Evolutionary conservation across 64 coral and sea anemone species (phyloP), one percentile per base, ranked within the genome.

Genomic region (Montipora efflorescens): DNA sequence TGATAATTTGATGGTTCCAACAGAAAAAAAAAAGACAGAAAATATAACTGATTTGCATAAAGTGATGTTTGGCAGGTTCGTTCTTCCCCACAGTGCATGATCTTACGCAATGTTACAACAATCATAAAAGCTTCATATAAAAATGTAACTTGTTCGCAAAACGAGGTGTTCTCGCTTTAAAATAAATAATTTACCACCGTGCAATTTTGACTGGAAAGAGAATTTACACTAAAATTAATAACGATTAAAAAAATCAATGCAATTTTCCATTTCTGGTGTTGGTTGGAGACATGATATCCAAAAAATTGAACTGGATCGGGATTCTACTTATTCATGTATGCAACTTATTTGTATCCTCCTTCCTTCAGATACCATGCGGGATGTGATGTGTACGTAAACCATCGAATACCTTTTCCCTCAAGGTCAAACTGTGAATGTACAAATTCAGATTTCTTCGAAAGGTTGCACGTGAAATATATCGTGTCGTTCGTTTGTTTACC

Each of bases 201-300:
- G 68, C 4, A 21, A 7, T 18, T 71, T 71, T 71, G 68, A n/a
- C 20, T 71, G 68, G 19, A 19, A 71, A 71, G 68, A 4, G 6
- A n/a, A 71, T 23, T 71, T 23, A 64, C 11, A 15, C 61, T 64
- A 71, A 22, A 68, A 68, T 16, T 5, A 19, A 71, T n/a, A 71
- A 23, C 20, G 10, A 16, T 12, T 14, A 3, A 64, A 10, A 12
- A 3, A 52, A 45, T 71, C 21, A 7, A 68, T 72, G 66, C 20
- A 86, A 4, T 22, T 86, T 86, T 86, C 82, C 68, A 62, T 86
- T 86, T 86, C 82, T 70, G 46, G 48, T 72, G 82, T 86, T 59
- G 46, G 82, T 86, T 86, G 70, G 64, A 86, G 67, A 69, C 44
- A 71, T 7, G 1, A 71, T 71, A 36, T 36, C 36, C 36, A 36